Percentiles rank a stretch among this genome's conserved stretches.
phyloP scores from a whole-genome alignment of 2,113 vertebrate species.

The Heterotilapia buettikoferi region DNA sequence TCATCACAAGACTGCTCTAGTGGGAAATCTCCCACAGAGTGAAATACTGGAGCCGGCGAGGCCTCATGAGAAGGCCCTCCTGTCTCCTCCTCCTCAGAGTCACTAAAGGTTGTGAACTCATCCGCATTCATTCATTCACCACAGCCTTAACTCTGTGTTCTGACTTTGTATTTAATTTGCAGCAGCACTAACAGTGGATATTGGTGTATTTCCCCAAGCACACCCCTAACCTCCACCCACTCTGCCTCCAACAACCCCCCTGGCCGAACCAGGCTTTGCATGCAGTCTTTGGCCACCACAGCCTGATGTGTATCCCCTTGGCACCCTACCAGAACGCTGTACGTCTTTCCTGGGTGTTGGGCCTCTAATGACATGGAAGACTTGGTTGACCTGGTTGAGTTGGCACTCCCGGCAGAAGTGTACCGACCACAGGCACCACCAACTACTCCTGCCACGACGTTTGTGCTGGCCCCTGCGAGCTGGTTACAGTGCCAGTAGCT shows the following conservation, averaged over 20 bases:
- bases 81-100: background rate
- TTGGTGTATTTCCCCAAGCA: background rate
- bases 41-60: background rate
- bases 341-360: background rate
- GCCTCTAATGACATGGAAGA: background rate
- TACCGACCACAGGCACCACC: accelerated
- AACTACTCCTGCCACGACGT: background rate
- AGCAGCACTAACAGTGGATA: background rate
- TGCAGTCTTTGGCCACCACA: background rate
- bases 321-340: background rate
- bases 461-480: accelerated
- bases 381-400: background rate
- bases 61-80: background rate
- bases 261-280: background rate
- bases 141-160: background rate
- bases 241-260: background rate
- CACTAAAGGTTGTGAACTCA: background rate
- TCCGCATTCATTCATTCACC: background rate
- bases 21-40: background rate
- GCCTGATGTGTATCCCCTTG: background rate
- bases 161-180: background rate
- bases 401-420: background rate
- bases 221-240: background rate
- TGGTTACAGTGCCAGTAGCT: background rate
- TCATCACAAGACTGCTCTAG: background rate